Percentiles rank a stretch among this genome's conserved stretches.
Evolutionary conservation across 2,113 vertebrate species (phyloP).

Genomic region (Baryphthengus martii): DNA sequence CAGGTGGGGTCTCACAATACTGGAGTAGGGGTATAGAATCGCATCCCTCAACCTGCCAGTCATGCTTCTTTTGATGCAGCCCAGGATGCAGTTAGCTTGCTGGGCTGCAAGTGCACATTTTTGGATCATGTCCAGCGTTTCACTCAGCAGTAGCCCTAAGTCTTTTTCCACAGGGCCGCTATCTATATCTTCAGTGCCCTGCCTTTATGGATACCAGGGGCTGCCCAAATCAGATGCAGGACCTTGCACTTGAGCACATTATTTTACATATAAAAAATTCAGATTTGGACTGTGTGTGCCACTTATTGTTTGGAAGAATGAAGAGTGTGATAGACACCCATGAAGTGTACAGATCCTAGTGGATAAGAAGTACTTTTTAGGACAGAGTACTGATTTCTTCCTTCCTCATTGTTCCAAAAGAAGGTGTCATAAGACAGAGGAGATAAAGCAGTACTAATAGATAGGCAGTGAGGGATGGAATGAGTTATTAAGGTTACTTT

Average conservation of each 20-base stretch:
- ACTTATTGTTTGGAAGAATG: neutral
- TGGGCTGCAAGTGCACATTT: neutral
- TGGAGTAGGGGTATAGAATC: neutral
- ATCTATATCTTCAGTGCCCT: neutral
- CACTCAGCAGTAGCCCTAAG: neutral
- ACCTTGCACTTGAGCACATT: neutral
- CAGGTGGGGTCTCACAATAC: no score
- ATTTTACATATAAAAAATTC: neutral
- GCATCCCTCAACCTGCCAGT: neutral
- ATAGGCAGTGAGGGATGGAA: neutral
- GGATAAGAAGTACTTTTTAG: neutral
- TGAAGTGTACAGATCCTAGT: neutral
- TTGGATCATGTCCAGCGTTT: neutral
- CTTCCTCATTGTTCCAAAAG: neutral
- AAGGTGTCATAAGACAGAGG: neutral
- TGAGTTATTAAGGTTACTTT: neutral
- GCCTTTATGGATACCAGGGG: neutral
- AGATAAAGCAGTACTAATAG: neutral
- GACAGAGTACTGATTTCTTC: neutral
- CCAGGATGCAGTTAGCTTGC: rapidly evolving
- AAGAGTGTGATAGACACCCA: neutral
- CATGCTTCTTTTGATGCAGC: neutral
- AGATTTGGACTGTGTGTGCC: rapidly evolving
- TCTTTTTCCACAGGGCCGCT: neutral
- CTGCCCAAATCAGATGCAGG: neutral